phyloP scores from a whole-genome alignment of 2,113 vertebrate species.

The Eptesicus fuscus region DNA sequence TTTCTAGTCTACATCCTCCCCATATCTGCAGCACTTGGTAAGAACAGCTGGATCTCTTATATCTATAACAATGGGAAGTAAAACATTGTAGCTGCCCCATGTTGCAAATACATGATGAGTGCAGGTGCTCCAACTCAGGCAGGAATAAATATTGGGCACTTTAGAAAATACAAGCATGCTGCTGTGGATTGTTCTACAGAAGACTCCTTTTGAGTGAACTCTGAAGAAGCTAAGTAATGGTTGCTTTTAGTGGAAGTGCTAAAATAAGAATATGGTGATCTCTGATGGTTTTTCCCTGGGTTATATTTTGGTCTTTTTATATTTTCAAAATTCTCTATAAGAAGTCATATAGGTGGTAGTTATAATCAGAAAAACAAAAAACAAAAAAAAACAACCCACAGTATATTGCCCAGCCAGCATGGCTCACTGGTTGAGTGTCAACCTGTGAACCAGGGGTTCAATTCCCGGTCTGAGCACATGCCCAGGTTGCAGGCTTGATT shows the following conservation, averaged over 20 bases:
- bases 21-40: not conserved
- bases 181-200: not conserved
- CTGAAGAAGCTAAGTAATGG: not conserved
- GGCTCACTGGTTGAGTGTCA: no score
- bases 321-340: not conserved
- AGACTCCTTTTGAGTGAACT: not conserved
- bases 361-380: slow-evolving; percentile 27
- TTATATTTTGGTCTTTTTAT: not conserved
- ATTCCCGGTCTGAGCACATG: no score
- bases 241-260: not conserved
- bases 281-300: not conserved
- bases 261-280: not conserved
- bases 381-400: not conserved
- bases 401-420: no score
- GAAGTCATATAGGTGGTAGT: not conserved
- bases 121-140: not conserved
- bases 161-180: not conserved
- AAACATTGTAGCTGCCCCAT: not conserved
- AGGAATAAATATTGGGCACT: not conserved
- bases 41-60: not conserved
- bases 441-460: no score
- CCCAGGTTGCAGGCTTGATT: no score
- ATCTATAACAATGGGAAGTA: not conserved
- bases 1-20: not conserved
- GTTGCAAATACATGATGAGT: not conserved